phyloP scores from a whole-genome alignment of 2,797 vertebrate species.

The Hydrophis major region DNA sequence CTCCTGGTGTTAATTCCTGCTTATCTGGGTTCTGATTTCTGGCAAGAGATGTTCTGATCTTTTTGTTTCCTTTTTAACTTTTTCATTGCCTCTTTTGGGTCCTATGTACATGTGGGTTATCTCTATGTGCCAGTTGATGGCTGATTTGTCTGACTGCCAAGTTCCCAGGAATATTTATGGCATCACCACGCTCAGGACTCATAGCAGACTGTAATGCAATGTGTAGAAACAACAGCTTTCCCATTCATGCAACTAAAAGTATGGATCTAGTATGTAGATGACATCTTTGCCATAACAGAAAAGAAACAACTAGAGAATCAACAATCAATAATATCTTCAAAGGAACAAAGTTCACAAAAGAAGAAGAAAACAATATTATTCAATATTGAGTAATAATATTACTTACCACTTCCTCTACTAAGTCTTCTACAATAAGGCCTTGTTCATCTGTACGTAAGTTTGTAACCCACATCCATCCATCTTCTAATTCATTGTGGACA shows the following conservation, averaged over 20 bases:
- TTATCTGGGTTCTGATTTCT: not conserved
- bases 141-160: not conserved
- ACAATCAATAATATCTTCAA: not conserved
- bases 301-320: too few relatives aligned
- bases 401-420: slow-evolving; percentile 97
- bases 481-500: slow-evolving; percentile 98
- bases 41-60: not conserved
- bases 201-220: not conserved
- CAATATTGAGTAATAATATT: slow-evolving; percentile 7
- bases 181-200: not conserved
- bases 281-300: too few relatives aligned
- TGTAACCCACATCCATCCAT: slow-evolving; percentile 99
- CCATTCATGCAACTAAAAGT: not conserved
- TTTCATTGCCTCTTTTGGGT: not conserved
- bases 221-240: not conserved
- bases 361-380: not conserved
- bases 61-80: not conserved
- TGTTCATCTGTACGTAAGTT: slow-evolving; percentile 97
- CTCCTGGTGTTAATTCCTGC: not conserved
- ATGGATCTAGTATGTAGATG: not conserved
- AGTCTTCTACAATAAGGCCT: slow-evolving; percentile 96
- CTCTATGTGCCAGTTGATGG: not conserved
- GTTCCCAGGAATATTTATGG: not conserved
- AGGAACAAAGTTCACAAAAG: not conserved
- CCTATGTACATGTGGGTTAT: not conserved